These are phyloP conservation scores for Tiliqua scincoides DNA, from an alignment of 2,113 vertebrate species.

Conservation along the genomic window DNA sequence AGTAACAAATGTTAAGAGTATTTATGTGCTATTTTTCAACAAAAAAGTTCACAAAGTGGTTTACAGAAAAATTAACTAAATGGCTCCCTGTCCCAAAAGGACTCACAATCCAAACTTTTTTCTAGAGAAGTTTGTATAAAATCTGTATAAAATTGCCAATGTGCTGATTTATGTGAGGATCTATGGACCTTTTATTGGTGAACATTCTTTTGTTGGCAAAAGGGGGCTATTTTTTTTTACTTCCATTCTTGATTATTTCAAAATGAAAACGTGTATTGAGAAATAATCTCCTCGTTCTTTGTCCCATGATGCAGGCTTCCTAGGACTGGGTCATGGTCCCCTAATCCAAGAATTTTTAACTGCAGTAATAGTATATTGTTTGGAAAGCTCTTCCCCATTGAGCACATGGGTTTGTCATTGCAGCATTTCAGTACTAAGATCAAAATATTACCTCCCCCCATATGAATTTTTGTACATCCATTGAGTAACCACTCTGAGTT, in stretches of 20 bases:
- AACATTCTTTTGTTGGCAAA: neutral
- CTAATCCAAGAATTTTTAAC: neutral
- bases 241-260: too few relatives aligned
- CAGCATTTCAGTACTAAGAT: neutral
- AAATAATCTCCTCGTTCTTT: neutral
- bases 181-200: neutral
- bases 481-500: neutral
- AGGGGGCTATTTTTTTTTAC: too few relatives aligned
- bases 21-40: too few relatives aligned
- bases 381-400: neutral
- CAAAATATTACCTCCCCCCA: neutral
- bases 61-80: too few relatives aligned
- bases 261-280: neutral
- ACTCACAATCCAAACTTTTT: too few relatives aligned
- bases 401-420: neutral
- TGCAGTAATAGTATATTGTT: neutral
- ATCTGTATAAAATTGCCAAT: neutral
- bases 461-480: neutral
- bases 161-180: neutral
- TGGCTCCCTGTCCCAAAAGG: too few relatives aligned
- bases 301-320: neutral
- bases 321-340: neutral
- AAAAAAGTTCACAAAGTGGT: too few relatives aligned
- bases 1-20: too few relatives aligned
- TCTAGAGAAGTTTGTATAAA: neutral